phyloP scores from a whole-genome alignment of 2,888 invertebrate genomes.

The Agrotis ipsilon region DNA sequence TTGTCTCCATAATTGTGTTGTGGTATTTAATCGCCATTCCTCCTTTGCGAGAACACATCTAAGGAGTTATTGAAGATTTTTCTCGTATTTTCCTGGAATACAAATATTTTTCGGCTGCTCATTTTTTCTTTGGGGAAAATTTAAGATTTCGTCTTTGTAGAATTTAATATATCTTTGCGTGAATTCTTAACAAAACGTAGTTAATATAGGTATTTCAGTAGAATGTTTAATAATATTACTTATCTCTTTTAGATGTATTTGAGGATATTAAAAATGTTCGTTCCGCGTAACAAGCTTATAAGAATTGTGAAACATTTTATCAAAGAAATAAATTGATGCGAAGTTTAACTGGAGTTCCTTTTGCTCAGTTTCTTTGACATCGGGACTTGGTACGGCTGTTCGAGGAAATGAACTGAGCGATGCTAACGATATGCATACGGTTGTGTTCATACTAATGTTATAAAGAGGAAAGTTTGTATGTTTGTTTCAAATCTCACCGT shows the following conservation, averaged over 20 bases:
- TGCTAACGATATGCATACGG: constrained; percentile 38
- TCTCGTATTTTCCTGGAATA: constrained; percentile 21
- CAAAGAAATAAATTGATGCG: constrained; percentile 51
- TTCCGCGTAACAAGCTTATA: constrained; percentile 37
- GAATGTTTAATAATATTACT: constrained; percentile 54
- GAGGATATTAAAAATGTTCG: constrained; percentile 59
- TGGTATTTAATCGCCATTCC: constrained; percentile 58
- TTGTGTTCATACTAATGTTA: constrained; percentile 9
- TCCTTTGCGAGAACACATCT: constrained; percentile 37
- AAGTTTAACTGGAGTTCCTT: constrained; percentile 36
- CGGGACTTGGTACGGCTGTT: neutral
- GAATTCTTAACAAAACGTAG: constrained; percentile 56
- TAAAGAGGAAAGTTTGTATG: constrained; percentile 10
- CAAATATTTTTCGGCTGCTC: constrained; percentile 25
- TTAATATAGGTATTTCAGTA: constrained; percentile 36
- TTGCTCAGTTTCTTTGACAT: constrained; percentile 36
- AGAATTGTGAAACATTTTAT: constrained; percentile 43
- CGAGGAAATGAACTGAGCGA: constrained; percentile 1
- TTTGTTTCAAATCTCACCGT: neutral
- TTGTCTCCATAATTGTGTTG: constrained; percentile 36
- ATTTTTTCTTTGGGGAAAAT: constrained; percentile 36
- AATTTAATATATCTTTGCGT: constrained; percentile 59
- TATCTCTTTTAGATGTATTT: constrained; percentile 46
- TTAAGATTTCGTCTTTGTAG: constrained; percentile 54
- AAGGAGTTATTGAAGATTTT: constrained; percentile 54